These are phyloP conservation scores for Tympanuchus pallidicinctus DNA, from an alignment of 2,113 vertebrate genomes.

Conservation along the genomic window DNA sequence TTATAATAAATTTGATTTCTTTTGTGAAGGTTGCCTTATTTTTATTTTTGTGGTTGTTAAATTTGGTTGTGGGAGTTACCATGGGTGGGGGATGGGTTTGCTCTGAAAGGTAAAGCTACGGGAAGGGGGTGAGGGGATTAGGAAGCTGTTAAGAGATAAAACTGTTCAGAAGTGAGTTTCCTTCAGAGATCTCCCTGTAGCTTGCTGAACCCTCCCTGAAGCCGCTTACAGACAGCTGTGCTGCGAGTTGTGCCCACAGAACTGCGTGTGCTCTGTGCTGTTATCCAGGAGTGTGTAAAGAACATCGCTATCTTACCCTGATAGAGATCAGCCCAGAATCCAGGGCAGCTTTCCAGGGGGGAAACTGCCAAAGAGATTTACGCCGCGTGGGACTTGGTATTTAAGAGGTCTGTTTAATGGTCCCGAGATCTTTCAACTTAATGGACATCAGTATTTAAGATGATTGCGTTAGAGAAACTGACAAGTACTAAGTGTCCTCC, in stretches of 20 bases:
- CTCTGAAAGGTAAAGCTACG: conserved; percentile 29
- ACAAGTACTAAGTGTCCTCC: not conserved
- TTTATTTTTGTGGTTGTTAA: conserved; percentile 13
- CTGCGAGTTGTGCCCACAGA: not conserved
- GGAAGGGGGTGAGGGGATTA: conserved; percentile 41
- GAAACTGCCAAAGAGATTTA: conserved; percentile 35
- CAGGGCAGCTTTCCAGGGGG: conserved; percentile 27
- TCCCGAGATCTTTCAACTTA: conserved; percentile 47
- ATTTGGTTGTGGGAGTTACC: not conserved
- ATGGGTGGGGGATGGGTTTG: not conserved
- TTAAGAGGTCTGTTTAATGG: conserved; percentile 51
- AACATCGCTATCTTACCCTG: not conserved
- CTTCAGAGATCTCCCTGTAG: conserved; percentile 31
- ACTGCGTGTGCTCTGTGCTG: not conserved
- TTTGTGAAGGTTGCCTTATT: conserved; percentile 36
- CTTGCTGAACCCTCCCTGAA: not conserved
- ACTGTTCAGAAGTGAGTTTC: conserved; percentile 55
- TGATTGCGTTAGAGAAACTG: conserved; percentile 14
- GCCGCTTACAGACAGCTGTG: not conserved
- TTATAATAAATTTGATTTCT: not conserved
- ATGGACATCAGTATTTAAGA: conserved; percentile 36
- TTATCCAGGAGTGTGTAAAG: conserved; percentile 20
- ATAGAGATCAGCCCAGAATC: conserved; percentile 41
- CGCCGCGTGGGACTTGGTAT: not conserved
- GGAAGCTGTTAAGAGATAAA: conserved; percentile 67